Base-by-base conservation (phyloP, 2,797 vertebrate genomes). In the Mormyrus hasselquistii region DNA sequence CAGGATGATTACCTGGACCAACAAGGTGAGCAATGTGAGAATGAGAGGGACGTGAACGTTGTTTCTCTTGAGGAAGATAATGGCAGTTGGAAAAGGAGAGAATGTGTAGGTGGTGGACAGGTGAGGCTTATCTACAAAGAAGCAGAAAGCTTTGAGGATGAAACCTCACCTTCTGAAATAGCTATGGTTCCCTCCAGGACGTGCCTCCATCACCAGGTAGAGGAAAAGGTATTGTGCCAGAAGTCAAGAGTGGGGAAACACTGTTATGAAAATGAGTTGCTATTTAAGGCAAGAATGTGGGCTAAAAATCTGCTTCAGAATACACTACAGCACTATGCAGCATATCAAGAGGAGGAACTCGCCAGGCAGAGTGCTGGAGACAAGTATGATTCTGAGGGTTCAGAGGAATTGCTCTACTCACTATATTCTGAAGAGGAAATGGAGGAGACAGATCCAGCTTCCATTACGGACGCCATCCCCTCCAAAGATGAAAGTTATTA, bases 1-100 rank as follows among this genome's bases (percentile, higher is more conserved):
- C 93, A 97, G 93, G 97, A 98, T 88, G 96, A 97, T 87, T 97
- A 97, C 92, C 93, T 99, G 93, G 96, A 97, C 55, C 92, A 95
- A 57, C 97, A 94, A 89, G 95, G 97, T 90, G 97, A 96, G 94
- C 95, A 94, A 3, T 97, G 96, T 95, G 97, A 97, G 90, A 95
- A 96, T 9, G 96, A 96, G 86, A 83, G 47, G 85, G 96, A 97
- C 92, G 95, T 93, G 93, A 93, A 90, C 92, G 95, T 96, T 86
- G 25, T 91, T 2, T 93, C 94, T 38, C 93, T 95, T 3, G 95
- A 95, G 38, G 92, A 95, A 69, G 95, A 96, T 76, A 93, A 93
- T 4, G 93, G 95, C 88, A 95, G 93, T 90, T 94, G 94, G 89
- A 94, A 93, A 90, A 96, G 94, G 90, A 96, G 93, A 86, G 49